phyloP scores from a whole-genome alignment of 2,797 vertebrate genomes.

The Characodon lateralis region DNA sequence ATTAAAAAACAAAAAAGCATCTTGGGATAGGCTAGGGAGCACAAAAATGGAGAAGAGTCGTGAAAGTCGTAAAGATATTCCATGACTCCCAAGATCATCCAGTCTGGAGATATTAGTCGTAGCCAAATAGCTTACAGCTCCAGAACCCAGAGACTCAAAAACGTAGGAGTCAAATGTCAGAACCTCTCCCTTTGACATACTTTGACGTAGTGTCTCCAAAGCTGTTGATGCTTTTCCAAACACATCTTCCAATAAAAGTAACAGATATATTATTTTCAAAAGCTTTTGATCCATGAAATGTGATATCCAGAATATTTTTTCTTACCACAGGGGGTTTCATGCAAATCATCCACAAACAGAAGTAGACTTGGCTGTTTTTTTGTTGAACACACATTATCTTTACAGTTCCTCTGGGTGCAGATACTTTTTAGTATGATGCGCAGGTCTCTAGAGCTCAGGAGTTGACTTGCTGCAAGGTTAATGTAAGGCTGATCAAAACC shows the following conservation, averaged over 20 bases:
- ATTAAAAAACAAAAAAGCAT: conserved; percentile 80
- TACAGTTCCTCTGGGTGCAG: conserved; percentile 21
- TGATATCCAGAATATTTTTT: background rate
- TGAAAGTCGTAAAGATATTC: conserved; percentile 79
- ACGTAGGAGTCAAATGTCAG: conserved; percentile 61
- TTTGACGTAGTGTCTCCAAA: conserved; percentile 85
- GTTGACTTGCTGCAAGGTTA: conserved; percentile 65
- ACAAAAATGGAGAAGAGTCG: conserved; percentile 84
- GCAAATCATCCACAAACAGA: conserved; percentile 73
- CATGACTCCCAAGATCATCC: conserved; percentile 30
- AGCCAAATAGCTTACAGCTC: conserved; percentile 77
- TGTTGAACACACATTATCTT: background rate
- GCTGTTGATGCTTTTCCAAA: conserved; percentile 74
- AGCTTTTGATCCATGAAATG: background rate
- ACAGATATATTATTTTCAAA: background rate
- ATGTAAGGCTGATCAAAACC: conserved; percentile 68
- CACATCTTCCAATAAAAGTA: conserved; percentile 70
- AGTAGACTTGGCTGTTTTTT: conserved; percentile 48
- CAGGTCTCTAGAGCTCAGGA: conserved; percentile 70
- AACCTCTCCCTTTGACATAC: conserved; percentile 77
- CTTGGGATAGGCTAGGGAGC: conserved; percentile 71
- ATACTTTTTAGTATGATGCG: conserved; percentile 68
- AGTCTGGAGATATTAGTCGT: conserved; percentile 71
- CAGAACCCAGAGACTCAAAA: conserved; percentile 70
- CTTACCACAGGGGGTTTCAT: conserved; percentile 71